Base-by-base conservation (phyloP, 2,888 invertebrate genomes). In the Ceraclea dissimilis region DNA sequence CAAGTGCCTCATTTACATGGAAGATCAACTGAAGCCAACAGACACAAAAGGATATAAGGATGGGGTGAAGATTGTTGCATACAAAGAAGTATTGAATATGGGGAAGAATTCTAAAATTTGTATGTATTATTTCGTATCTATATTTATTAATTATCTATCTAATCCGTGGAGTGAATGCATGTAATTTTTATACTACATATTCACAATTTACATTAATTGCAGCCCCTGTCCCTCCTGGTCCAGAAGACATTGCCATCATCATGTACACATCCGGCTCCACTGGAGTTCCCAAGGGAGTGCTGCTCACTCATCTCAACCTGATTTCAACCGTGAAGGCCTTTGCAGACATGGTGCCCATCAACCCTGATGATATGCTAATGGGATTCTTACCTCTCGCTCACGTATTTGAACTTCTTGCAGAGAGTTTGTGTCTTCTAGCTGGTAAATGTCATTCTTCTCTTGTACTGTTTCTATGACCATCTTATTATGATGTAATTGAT, bases 241-340 rank as follows among this genome's bases (percentile, higher is more conserved):
- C 84, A 5, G 75, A 82, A 13, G 97, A 98, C 71, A 84, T 88
- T 2, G 98, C 98, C 50, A 93, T 99, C 66, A 88, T 99, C 44
- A 99, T 99, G 98, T 99, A 98, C 79, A 99, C 98, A 2, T 95
- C 94, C 64, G 98, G 98, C 5, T 96, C 96, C 1, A 98, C 98
- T 2, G 97, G 96, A 52, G 84, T 88, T 58, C 96, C 96, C 0
- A 96, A 96, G 75, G 96, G 95, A 66, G 90, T 93, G 13, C 69
- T 90, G 18, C 76, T 93, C 31, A 84, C 89, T 2, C 93, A 93
- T 71, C 83, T 82, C 67, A 93, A 93, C 73, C 84, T 91, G 68
- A 79, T 92, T 63, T 79, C 86, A 34, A 89, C 91, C 20, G 79
- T 93, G 67, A 86, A 86, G 69, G 84, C 87, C 5, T 93, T 88